Conservation (phyloP, 2,113 vertebrate genomes). For the Reinhardtius hippoglossoides region DNA sequence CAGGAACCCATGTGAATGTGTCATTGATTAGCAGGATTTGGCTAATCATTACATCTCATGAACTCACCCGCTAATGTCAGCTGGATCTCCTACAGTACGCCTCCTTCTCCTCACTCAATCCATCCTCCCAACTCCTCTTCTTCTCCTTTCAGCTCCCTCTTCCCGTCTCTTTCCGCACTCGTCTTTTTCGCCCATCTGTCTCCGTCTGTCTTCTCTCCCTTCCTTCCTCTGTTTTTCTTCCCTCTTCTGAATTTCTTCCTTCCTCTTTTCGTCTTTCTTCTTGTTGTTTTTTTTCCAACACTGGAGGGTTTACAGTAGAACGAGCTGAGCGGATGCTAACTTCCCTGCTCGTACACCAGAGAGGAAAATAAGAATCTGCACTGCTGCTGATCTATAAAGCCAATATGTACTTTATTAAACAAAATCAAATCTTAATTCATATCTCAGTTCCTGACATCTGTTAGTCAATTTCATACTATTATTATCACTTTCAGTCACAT, state of each 20-base stretch:
- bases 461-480: background rate
- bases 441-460: conserved; percentile 4
- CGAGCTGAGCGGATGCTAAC: conserved; percentile 57
- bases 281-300: background rate
- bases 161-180: conserved; percentile 72
- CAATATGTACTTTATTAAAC: conserved; percentile 10
- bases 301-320: conserved; percentile 68
- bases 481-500: background rate
- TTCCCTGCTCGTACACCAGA: conserved; percentile 43
- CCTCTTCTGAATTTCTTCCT: conserved; percentile 69
- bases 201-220: conserved; percentile 66
- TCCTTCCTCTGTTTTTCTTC: conserved; percentile 65
- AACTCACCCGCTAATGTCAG: conserved; percentile 82
- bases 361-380: conserved; percentile 28
- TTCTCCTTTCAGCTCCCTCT: conserved; percentile 66
- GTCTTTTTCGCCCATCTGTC: conserved; percentile 72
- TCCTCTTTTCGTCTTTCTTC: conserved; percentile 57
- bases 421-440: background rate
- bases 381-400: conserved; percentile 14
- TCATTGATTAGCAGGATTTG: conserved; percentile 87
- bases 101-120: conserved; percentile 65
- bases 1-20: conserved; percentile 86
- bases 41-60: conserved; percentile 85
- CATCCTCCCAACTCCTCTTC: conserved; percentile 61
- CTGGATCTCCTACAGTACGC: conserved; percentile 79